Evolutionary conservation across 1,140 invertebrate species (phyloP).

Genomic region (Aphelenchoides avenae): DNA sequence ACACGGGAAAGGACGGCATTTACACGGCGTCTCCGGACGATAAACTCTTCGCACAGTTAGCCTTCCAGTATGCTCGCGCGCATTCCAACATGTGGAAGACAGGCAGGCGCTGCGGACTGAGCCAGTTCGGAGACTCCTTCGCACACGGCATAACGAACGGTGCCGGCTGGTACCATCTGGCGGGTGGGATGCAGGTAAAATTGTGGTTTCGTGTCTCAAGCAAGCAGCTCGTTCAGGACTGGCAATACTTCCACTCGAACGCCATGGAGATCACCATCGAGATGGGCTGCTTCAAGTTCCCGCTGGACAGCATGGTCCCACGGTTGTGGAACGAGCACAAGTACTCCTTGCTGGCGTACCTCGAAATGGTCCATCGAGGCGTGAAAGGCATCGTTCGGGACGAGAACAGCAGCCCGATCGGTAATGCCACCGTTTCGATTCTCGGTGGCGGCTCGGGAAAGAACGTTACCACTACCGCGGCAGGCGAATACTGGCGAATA

Average conservation of each 20-base stretch:
- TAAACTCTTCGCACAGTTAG: constrained; percentile 74
- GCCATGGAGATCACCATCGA: constrained; percentile 92
- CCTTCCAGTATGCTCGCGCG: constrained; percentile 71
- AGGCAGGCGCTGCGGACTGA: constrained; percentile 21
- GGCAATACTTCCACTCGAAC: constrained; percentile 86
- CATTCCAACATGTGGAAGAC: constrained; percentile 58
- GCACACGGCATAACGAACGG: constrained; percentile 76
- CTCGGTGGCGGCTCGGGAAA: constrained; percentile 68
- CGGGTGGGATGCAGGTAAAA: constrained; percentile 77
- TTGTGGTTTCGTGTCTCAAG: neutral
- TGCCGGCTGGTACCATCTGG: constrained; percentile 69
- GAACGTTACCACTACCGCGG: constrained; percentile 67
- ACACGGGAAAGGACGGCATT: constrained; percentile 63
- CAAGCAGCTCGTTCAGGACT: constrained; percentile 66
- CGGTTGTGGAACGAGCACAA: constrained; percentile 82
- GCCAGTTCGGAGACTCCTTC: constrained; percentile 48
- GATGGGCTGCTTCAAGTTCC: constrained; percentile 87
- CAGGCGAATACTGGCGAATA: constrained; percentile 89
- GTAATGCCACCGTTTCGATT: constrained; percentile 72
- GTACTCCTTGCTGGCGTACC: constrained; percentile 75
- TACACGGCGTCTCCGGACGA: constrained; percentile 71
- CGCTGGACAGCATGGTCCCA: constrained; percentile 70
- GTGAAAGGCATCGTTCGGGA: constrained; percentile 79
- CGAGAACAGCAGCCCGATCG: constrained; percentile 70
- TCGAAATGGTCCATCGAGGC: constrained; percentile 82